Evolutionary conservation across 2,888 invertebrate genomes (phyloP).

Genomic region (Physocephala rufipes): DNA sequence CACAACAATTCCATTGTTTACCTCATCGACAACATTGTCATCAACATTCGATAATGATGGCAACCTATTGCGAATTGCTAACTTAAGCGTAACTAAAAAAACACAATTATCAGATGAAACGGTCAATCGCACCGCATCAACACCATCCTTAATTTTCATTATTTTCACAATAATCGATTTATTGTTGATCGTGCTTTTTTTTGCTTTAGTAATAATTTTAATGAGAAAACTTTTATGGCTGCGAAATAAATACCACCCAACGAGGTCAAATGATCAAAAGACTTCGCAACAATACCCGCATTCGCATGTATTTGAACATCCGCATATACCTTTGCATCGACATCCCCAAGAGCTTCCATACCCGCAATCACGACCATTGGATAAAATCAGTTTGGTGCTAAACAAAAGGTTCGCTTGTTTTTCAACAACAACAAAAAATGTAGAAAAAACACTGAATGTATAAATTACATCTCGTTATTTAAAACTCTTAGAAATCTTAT

Average conservation of each 20-base stretch:
- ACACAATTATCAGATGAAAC: not conserved
- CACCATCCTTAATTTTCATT: slow-evolving; percentile 57
- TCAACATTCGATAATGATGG: slow-evolving; percentile 26
- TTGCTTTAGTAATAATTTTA: slow-evolving; percentile 75
- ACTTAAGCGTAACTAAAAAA: slow-evolving; percentile 33
- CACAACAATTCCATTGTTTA: slow-evolving; percentile 32
- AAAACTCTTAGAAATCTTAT: too few relatives aligned
- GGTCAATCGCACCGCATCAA: slow-evolving; percentile 40
- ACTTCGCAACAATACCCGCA: slow-evolving; percentile 34
- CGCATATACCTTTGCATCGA: slow-evolving; percentile 21
- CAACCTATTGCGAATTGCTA: slow-evolving; percentile 22
- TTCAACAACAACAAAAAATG: too few relatives aligned
- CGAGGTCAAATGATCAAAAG: not conserved
- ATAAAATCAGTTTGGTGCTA: slow-evolving; percentile 71
- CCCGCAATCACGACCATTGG: slow-evolving; percentile 62
- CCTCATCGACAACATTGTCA: slow-evolving; percentile 48
- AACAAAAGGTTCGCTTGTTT: slow-evolving; percentile 60
- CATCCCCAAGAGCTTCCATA: slow-evolving; percentile 17
- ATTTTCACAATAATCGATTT: slow-evolving; percentile 70
- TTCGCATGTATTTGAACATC: slow-evolving; percentile 8
- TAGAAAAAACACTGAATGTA: too few relatives aligned
- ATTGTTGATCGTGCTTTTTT: slow-evolving; percentile 74
- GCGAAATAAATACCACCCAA: slow-evolving; percentile 66
- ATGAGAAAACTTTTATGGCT: slow-evolving; percentile 71
- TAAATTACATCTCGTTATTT: too few relatives aligned